Conservation (phyloP, 2,888 invertebrate species). For the Eristalis arbustorum region DNA sequence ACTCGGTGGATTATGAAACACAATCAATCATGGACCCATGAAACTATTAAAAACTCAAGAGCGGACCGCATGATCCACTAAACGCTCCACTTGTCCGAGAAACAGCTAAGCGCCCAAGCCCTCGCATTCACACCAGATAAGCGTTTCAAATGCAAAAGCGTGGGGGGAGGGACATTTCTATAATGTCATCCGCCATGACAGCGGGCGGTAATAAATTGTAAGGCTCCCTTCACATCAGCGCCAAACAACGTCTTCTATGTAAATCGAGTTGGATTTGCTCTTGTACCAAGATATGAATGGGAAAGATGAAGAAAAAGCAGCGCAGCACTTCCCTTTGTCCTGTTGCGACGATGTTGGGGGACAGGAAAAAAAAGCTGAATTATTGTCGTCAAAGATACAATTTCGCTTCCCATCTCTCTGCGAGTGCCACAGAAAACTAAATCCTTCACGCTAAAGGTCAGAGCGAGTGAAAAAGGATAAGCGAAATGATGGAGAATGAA, state of each 20-base stretch:
- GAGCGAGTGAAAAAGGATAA: slow-evolving; percentile 1
- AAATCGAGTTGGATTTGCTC: slow-evolving; percentile 28
- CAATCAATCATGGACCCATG: not conserved
- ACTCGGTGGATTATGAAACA: no score
- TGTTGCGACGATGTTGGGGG: slow-evolving; percentile 34
- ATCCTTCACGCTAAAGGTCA: slow-evolving; percentile 43
- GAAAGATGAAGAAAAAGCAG: not conserved
- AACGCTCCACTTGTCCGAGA: not conserved
- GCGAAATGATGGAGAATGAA: not conserved
- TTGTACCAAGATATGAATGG: not conserved
- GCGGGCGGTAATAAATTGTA: slow-evolving; percentile 29
- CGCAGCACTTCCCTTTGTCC: slow-evolving; percentile 25
- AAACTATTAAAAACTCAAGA: not conserved
- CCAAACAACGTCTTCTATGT: slow-evolving; percentile 16
- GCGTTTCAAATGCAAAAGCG: not conserved
- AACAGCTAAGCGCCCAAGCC: not conserved
- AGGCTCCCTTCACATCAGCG: not conserved
- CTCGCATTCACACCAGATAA: not conserved
- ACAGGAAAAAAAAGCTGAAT: slow-evolving; percentile 12
- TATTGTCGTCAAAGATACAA: slow-evolving; percentile 21
- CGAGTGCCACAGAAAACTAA: slow-evolving; percentile 14
- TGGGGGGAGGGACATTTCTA: not conserved
- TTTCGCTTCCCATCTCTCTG: not conserved
- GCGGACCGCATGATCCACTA: not conserved
- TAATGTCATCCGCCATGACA: slow-evolving; percentile 15